Evolutionary conservation across 1,140 invertebrate genomes (phyloP).

Genomic region (Drosophila fuyamai): DNA sequence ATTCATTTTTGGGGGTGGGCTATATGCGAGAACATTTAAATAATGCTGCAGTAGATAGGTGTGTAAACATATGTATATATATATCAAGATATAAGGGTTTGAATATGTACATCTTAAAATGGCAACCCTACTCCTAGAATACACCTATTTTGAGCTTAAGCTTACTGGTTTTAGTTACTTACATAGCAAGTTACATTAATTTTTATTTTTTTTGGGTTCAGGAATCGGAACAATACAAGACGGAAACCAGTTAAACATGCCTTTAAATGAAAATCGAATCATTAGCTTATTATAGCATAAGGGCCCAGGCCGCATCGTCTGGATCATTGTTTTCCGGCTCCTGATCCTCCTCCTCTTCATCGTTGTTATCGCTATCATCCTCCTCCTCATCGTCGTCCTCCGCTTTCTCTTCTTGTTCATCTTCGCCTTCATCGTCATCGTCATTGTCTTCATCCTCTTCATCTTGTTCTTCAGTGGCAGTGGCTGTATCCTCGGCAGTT

Average conservation of each 20-base stretch:
- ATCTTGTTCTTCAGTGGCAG: conserved; percentile 33
- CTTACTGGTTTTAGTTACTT: conserved; percentile 14
- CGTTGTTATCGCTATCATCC: conserved; percentile 27
- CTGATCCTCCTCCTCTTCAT: conserved; percentile 14
- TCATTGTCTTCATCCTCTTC: conserved; percentile 18
- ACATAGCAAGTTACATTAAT: conserved; percentile 28
- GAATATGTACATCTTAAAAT: conserved; percentile 66
- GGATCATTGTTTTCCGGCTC: background rate
- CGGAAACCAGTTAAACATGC: conserved; percentile 30
- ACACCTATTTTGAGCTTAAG: conserved; percentile 20
- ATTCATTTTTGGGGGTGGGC: background rate
- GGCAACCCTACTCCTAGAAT: conserved; percentile 31
- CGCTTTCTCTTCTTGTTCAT: conserved; percentile 23
- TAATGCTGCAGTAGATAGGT: conserved; percentile 8
- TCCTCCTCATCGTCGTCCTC: conserved; percentile 23
- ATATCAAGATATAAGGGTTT: conserved; percentile 4
- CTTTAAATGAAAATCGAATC: conserved; percentile 4
- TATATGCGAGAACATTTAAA: conserved; percentile 11
- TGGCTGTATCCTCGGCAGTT: conserved; percentile 27
- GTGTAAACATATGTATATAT: conserved; percentile 7
- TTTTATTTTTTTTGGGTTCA: background rate
- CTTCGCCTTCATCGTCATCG: conserved; percentile 12
- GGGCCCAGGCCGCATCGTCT: conserved; percentile 8
- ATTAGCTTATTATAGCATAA: conserved; percentile 5
- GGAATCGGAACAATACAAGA: conserved; percentile 17